Base-by-base conservation (phyloP, 2,113 vertebrate species). In the Neopipo cinnamomea region DNA sequence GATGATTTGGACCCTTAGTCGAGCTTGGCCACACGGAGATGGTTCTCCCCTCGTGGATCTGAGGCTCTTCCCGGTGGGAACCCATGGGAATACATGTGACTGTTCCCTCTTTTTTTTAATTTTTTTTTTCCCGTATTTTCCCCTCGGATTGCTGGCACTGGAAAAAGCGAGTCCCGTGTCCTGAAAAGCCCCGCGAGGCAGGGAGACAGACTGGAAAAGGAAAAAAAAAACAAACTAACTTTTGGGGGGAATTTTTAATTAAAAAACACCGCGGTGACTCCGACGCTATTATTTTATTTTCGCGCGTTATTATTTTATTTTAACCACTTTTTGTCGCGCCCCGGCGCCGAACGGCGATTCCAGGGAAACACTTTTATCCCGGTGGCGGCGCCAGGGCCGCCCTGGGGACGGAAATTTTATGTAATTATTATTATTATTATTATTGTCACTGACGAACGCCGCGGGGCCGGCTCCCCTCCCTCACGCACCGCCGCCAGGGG, bases 21-120 rank as follows among this genome's bases (percentile, higher is more conserved):
- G 12, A 33, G 55, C 31, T 22, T 33, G 20, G 23, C 24, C 1
- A 2, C 1, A 31, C 15, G 19, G 33, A 12, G 7, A 3, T 0
- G 9, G 15, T 6, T 83, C 24, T 35, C 55, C 33, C 50, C 20
- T 52, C 3, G 1, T 18, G 42, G n/a, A 39, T 10, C 58, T 0
- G 14, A 44, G 27, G 47, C 31, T 12, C 14, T 37, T 70, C n/a
- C 73, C 17, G 4, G 12, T 7, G 31, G 76, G 86, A 83, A 53
- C 11, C 4, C 7, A 3, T 3, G 22, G 37, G 68, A 81, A 66
- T 15, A 8, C 22, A 21, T 2, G 84, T 52, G 46, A 53, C 46
- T 27, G 65, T 66, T 77, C 59, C 21, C 6, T 27, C 4, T 33
- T 47, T 11, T 30, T 46, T 65, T n/a, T 8, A 8, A 14, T 25